Conservation (phyloP, 2,113 vertebrate genomes). For the Micronycteris hirsuta region DNA sequence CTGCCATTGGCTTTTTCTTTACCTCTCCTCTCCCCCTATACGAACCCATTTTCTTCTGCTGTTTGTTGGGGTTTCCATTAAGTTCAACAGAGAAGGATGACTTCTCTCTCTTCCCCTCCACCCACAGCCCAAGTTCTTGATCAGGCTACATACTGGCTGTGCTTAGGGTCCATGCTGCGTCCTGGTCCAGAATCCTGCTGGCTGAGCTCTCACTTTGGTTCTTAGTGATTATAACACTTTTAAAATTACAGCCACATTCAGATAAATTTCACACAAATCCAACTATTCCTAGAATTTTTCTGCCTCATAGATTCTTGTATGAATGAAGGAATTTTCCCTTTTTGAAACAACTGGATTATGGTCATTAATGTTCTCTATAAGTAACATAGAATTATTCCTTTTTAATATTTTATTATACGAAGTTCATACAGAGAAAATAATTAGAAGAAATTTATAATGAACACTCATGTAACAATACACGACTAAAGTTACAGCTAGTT, state of each 20-base stretch:
- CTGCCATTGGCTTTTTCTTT: neutral
- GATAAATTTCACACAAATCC: neutral
- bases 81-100: neutral
- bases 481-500: neutral
- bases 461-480: neutral
- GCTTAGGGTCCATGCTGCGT: neutral
- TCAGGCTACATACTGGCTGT: accelerated
- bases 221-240: neutral
- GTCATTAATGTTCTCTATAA: neutral
- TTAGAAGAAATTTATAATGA: neutral
- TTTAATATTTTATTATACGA: neutral
- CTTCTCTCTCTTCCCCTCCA: neutral
- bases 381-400: neutral
- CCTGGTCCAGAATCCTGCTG: neutral
- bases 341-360: neutral
- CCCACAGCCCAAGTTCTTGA: accelerated
- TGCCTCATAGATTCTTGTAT: neutral
- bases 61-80: neutral
- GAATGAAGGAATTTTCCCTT: neutral
- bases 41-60: neutral
- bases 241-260: neutral
- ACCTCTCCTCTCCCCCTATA: neutral
- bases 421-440: neutral
- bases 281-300: neutral
- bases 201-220: neutral